Conservation (phyloP, 2,888 invertebrate genomes). For the Formica aserva region DNA sequence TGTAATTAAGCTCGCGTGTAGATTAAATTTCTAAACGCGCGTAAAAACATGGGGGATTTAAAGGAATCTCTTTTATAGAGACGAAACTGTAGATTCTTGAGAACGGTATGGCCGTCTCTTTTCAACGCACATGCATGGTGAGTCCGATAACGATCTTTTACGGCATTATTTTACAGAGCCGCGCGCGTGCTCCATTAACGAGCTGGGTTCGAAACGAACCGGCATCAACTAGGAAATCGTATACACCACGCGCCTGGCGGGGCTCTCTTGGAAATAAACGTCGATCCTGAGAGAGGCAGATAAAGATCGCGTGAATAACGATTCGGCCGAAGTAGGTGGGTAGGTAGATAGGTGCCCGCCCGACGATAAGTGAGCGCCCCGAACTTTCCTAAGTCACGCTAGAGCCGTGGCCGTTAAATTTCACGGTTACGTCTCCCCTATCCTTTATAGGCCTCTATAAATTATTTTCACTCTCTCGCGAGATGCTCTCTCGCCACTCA, state of each 20-base stretch:
- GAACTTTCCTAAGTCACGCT: slow-evolving; percentile 43
- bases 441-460: slow-evolving; percentile 33
- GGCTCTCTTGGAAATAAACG: slow-evolving; percentile 69
- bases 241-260: slow-evolving; percentile 39
- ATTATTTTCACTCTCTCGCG: slow-evolving; percentile 34
- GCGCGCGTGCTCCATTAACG: slow-evolving; percentile 49
- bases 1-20: neutral
- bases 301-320: slow-evolving; percentile 68
- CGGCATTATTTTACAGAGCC: slow-evolving; percentile 50
- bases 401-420: slow-evolving; percentile 55
- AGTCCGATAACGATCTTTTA: slow-evolving; percentile 60
- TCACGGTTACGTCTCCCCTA: slow-evolving; percentile 35
- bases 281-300: slow-evolving; percentile 60
- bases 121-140: slow-evolving; percentile 25
- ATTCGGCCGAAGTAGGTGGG: slow-evolving; percentile 49
- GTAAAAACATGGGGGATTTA: neutral
- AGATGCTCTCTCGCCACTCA: neutral
- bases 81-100: neutral
- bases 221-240: slow-evolving; percentile 56
- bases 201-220: slow-evolving; percentile 34
- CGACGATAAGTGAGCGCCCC: slow-evolving; percentile 37
- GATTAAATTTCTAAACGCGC: neutral
- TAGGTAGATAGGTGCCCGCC: slow-evolving; percentile 2
- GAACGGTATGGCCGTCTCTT: slow-evolving; percentile 28
- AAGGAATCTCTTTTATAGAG: neutral